Evolutionary conservation across 2,797 vertebrate genomes (phyloP).

Genomic region (Cuculus canorus): DNA sequence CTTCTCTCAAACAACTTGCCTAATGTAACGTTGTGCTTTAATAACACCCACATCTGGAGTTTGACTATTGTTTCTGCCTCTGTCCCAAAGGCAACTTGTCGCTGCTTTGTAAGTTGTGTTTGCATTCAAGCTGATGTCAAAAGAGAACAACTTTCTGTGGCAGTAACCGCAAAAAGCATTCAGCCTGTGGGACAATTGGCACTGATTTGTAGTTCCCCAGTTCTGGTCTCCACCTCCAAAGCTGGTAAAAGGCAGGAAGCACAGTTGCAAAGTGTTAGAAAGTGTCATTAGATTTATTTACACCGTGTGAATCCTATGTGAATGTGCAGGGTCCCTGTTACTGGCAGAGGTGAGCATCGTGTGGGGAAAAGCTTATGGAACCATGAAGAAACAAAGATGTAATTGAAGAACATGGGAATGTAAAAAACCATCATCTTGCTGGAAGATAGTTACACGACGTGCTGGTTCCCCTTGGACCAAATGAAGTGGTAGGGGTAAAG

Average conservation of each 20-base stretch:
- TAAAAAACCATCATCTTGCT: not conserved
- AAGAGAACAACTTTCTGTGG: not conserved
- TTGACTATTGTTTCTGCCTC: not conserved
- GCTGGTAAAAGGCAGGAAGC: not conserved
- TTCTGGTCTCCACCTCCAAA: not conserved
- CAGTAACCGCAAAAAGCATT: not conserved
- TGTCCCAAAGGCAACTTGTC: not conserved
- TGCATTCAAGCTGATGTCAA: not conserved
- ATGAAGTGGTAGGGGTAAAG: accelerated
- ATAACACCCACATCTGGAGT: not conserved
- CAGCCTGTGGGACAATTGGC: accelerated
- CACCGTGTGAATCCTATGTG: not conserved
- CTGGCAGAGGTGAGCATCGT: not conserved
- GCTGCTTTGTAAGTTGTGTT: not conserved
- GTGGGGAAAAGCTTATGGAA: not conserved
- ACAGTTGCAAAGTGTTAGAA: not conserved
- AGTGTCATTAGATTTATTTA: not conserved
- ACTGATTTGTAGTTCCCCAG: not conserved
- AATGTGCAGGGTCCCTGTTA: accelerated
- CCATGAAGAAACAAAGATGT: not conserved
- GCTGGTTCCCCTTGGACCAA: not conserved
- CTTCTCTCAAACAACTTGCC: not conserved
- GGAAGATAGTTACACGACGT: accelerated
- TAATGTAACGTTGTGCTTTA: not conserved
- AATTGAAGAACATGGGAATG: not conserved